A percentile compares a stretch with the other conserved stretches of the same genome.
Evolutionary conservation across 2,113 vertebrate species (phyloP).

Genomic region (Montifringilla adamsi): DNA sequence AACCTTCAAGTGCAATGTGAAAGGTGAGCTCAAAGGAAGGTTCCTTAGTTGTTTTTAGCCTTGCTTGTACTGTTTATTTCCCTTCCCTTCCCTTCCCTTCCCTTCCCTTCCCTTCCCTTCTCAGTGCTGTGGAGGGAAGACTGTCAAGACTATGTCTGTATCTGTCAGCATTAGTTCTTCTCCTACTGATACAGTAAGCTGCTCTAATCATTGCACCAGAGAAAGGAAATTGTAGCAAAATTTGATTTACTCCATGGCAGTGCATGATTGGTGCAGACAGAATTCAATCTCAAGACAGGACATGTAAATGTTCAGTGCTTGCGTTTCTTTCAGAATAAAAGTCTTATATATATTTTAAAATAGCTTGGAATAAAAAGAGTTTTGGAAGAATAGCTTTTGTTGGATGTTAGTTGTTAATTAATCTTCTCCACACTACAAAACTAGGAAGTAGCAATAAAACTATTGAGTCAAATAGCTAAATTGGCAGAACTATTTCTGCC

Average conservation of each 20-base stretch:
- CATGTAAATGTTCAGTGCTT: not conserved
- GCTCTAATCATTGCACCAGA: not conserved
- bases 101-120: too few species aligned
- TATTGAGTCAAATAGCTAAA: not conserved
- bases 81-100: not conserved
- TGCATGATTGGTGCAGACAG: not conserved
- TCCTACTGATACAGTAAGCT: not conserved
- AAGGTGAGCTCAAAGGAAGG: constrained; percentile 72
- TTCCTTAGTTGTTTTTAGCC: not conserved
- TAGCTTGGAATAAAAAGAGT: not conserved
- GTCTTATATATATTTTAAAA: not conserved
- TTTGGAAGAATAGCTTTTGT: not conserved
- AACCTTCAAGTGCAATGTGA: constrained; percentile 77
- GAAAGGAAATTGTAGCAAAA: not conserved
- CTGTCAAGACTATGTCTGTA: not conserved
- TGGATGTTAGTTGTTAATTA: not conserved
- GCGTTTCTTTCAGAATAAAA: not conserved
- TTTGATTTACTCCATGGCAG: not conserved
- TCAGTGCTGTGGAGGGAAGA: not conserved
- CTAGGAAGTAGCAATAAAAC: not conserved
- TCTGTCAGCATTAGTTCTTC: not conserved
- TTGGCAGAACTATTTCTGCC: not conserved
- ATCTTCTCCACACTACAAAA: not conserved
- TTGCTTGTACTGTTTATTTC: not conserved
- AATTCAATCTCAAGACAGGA: not conserved